These are phyloP conservation scores for Poeciliopsis gracilis DNA, from an alignment of 2,797 vertebrate species.

Conservation along the genomic window DNA sequence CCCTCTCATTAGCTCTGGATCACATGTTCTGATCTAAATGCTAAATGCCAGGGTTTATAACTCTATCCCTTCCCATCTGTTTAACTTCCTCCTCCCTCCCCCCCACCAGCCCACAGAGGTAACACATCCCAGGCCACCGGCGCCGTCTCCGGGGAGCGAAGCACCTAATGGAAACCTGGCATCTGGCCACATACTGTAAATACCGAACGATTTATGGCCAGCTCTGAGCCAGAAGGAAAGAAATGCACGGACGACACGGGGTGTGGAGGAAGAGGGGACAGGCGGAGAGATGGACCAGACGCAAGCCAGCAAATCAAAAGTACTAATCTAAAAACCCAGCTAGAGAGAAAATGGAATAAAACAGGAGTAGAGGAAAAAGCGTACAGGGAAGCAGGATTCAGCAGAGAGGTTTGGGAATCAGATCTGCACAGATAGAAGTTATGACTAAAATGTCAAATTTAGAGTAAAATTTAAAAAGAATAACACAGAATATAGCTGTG, in stretches of 20 bases:
- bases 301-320: slow-evolving; percentile 41
- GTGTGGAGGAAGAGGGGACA: neutral
- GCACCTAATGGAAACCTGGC: slow-evolving; percentile 79
- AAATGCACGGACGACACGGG: slow-evolving; percentile 22
- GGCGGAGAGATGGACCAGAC: slow-evolving; percentile 50
- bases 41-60: slow-evolving; percentile 16
- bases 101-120: slow-evolving; percentile 50
- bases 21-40: slow-evolving; percentile 20
- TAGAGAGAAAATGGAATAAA: slow-evolving; percentile 38
- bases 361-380: slow-evolving; percentile 38
- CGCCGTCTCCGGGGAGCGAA: slow-evolving; percentile 72
- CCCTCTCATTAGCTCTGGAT: slow-evolving; percentile 12
- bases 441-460: neutral
- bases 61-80: slow-evolving; percentile 29
- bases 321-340: slow-evolving; percentile 28
- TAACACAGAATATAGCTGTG: neutral
- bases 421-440: slow-evolving; percentile 10
- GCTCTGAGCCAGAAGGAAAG: slow-evolving; percentile 25
- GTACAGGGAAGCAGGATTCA: slow-evolving; percentile 11
- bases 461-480: neutral
- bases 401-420: slow-evolving; percentile 18
- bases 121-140: slow-evolving; percentile 78
- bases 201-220: slow-evolving; percentile 76
- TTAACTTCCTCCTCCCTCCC: slow-evolving; percentile 14
- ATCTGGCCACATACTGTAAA: slow-evolving; percentile 75